Percentiles rank a stretch among this genome's conserved stretches.
Conservation (phyloP, 2,888 invertebrate species). For the Thera obeliscata region DNA sequence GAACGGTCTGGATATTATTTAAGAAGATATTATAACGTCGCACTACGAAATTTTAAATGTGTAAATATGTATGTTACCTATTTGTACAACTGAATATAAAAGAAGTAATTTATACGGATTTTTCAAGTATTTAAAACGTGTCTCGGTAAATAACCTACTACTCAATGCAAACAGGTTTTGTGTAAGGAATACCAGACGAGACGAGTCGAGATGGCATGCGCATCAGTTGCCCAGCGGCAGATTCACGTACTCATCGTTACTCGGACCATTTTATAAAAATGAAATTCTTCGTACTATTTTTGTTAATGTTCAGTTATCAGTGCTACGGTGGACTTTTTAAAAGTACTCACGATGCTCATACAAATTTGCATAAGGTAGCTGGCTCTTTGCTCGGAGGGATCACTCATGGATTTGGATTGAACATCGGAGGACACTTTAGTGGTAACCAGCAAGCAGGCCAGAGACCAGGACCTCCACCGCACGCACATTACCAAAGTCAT, state of each 20-base stretch:
- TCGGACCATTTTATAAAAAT: conserved; percentile 14
- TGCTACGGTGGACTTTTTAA: conserved; percentile 52
- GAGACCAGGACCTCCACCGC: conserved; percentile 19
- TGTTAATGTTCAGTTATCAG: conserved; percentile 44
- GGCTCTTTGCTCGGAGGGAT: conserved; percentile 58
- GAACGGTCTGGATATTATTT: neutral
- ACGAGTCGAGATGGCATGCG: conserved; percentile 48
- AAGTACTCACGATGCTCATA: conserved; percentile 50
- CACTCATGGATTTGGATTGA: conserved; percentile 49
- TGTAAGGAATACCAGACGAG: conserved; percentile 42
- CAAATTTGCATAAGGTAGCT: conserved; percentile 55
- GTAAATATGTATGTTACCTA: neutral
- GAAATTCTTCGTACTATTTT: conserved; percentile 42
- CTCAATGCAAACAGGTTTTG: conserved; percentile 52
- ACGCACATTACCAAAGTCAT: conserved; percentile 32
- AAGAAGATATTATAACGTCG: neutral
- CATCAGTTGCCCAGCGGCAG: conserved; percentile 51
- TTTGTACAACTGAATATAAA: conserved; percentile 3
- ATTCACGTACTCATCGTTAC: conserved; percentile 38
- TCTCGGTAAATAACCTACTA: conserved; percentile 27
- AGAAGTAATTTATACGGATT: conserved; percentile 18
- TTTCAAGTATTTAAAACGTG: conserved; percentile 23
- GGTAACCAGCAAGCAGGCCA: conserved; percentile 35
- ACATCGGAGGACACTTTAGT: conserved; percentile 48
- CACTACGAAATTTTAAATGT: neutral